Evolutionary conservation across 2,113 vertebrate species (phyloP).

Genomic region (Leptosomus discolor): DNA sequence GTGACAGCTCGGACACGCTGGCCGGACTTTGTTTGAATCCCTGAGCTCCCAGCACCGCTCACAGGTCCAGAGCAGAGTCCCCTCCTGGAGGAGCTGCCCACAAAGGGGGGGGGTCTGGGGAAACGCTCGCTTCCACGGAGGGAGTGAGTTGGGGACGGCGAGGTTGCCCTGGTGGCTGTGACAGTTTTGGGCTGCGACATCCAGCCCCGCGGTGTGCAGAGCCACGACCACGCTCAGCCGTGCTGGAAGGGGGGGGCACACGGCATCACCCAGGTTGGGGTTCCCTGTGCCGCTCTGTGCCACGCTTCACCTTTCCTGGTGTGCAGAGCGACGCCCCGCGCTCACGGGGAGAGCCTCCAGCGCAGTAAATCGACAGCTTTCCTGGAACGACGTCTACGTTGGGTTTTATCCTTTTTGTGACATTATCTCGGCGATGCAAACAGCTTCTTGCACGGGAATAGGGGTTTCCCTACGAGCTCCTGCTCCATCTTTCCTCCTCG

Average conservation of each 20-base stretch:
- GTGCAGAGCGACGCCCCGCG: accelerated
- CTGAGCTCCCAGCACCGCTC: neutral
- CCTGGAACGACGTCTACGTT: neutral
- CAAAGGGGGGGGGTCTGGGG: neutral
- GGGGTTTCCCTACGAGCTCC: neutral
- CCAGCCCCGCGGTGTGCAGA: neutral
- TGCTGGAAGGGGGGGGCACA: neutral
- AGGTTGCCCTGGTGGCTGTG: neutral
- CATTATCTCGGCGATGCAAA: neutral
- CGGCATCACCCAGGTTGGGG: accelerated
- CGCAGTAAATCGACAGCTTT: neutral
- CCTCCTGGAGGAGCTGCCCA: neutral
- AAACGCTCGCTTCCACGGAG: neutral
- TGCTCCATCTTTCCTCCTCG: neutral
- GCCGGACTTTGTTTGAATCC: accelerated
- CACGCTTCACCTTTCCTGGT: accelerated
- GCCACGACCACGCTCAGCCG: accelerated
- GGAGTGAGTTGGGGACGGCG: accelerated
- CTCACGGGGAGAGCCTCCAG: accelerated
- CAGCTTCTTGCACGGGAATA: neutral
- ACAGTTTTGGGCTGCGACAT: neutral
- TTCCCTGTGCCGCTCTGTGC: accelerated
- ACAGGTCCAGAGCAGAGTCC: neutral
- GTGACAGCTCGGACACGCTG: accelerated
- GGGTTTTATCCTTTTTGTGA: neutral